phyloP scores from a whole-genome alignment of 1,140 invertebrate genomes.

The Drosophila jambulina region DNA sequence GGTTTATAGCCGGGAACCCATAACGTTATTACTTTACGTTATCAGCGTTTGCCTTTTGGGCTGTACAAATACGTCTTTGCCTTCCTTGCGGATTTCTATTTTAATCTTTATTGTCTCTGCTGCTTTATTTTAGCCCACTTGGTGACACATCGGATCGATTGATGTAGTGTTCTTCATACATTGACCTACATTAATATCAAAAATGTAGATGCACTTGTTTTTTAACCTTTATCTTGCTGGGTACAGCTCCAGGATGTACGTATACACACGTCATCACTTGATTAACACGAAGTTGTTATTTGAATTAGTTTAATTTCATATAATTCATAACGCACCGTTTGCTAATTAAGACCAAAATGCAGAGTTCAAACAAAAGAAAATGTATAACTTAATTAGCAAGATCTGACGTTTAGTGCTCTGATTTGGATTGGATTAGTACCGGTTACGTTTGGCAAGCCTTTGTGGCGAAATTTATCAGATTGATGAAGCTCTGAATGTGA shows the following conservation, averaged over 20 bases:
- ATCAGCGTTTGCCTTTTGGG: slow-evolving; percentile 17
- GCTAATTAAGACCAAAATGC: slow-evolving; percentile 46
- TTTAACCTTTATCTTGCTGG: background rate
- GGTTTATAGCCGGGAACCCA: slow-evolving; percentile 24
- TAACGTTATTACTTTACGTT: slow-evolving; percentile 40
- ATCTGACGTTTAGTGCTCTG: slow-evolving; percentile 15
- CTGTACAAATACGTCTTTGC: slow-evolving; percentile 14
- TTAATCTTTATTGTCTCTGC: slow-evolving; percentile 64
- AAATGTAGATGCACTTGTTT: too few species aligned
- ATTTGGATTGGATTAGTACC: slow-evolving; percentile 8
- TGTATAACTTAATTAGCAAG: slow-evolving; percentile 56
- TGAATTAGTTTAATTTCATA: slow-evolving; percentile 24
- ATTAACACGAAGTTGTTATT: slow-evolving; percentile 19
- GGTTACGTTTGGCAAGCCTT: slow-evolving; percentile 19
- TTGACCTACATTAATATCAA: slow-evolving; percentile 56
- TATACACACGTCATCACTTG: slow-evolving; percentile 5
- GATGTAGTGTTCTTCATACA: slow-evolving; percentile 20
- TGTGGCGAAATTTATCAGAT: slow-evolving; percentile 20
- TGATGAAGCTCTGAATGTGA: background rate
- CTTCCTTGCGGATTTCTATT: slow-evolving; percentile 54
- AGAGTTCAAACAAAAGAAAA: slow-evolving; percentile 19
- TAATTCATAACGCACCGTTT: slow-evolving; percentile 9
- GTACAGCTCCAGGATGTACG: slow-evolving; percentile 13
- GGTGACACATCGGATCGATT: slow-evolving; percentile 59
- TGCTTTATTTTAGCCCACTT: slow-evolving; percentile 28